Conservation (phyloP, 2,797 vertebrate species). For the Sardinella longiceps region DNA sequence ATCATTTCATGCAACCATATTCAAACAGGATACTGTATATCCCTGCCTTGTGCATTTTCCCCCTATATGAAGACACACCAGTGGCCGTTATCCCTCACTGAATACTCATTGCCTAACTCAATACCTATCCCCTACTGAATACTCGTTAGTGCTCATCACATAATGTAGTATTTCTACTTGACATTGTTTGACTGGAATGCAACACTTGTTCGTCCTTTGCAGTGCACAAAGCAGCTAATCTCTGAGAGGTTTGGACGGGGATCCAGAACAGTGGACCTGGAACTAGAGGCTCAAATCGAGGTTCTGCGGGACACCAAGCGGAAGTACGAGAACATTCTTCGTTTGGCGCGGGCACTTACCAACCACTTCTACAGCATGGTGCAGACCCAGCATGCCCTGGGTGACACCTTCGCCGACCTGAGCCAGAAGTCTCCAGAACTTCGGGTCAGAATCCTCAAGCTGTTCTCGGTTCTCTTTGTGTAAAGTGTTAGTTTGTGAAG, state of each 20-base stretch:
- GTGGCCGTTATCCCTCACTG: no score
- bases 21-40: no score
- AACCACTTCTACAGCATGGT: conserved; percentile 96
- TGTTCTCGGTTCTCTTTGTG: background rate
- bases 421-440: conserved; percentile 98
- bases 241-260: conserved; percentile 94
- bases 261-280: conserved; percentile 91
- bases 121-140: no score
- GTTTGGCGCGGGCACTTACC: conserved; percentile 87
- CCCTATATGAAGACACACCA: no score
- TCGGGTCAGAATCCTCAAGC: conserved; percentile 73
- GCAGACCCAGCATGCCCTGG: conserved; percentile 95
- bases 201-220: background rate
- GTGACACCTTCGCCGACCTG: conserved; percentile 94
- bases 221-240: conserved; percentile 96
- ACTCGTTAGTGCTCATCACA: no score
- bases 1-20: no score
- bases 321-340: conserved; percentile 90
- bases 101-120: no score
- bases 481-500: background rate
- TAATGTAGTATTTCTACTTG: background rate
- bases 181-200: background rate
- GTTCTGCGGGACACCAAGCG: conserved; percentile 93
- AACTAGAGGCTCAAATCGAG: conserved; percentile 95
- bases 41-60: no score